Evolutionary conservation across 23 tunicate genomes (phyloP), one percentile per base, ranked within the genome.

Genomic region (Phallusia fumigata): DNA sequence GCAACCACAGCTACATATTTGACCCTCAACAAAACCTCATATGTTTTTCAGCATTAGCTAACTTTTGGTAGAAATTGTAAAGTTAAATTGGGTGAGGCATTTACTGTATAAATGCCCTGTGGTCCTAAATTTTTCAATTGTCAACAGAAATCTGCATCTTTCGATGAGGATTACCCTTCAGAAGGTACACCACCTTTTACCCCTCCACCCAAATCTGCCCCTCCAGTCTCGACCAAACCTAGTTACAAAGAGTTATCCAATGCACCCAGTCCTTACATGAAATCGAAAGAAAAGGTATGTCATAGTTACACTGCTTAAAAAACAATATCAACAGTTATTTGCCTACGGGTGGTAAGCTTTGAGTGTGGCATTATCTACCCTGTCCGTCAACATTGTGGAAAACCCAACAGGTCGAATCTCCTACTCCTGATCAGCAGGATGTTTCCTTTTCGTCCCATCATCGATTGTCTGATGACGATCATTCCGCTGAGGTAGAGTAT

Each of bases 201-300:
- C 77, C 83, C 72, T 19, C 36, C 83, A 24, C 73, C 83, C 2
- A 80, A 80, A 33, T 80, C 81, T 5, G 83, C 83, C 13, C 88
- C 88, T 22, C 88, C 88, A 65, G 88, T 78, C 18, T 31, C 88
- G 1, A 30, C 65, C 16, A 85, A 85, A 65, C 83, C 83, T 0
- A 31, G 32, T 15, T 79, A 79, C 78, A 65, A 65, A 65, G 52
- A 85, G 40, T 26, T 79, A 10, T 78, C 83, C 72, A 79, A 79
- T 36, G 52, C 73, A 51, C 83, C 83, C 8, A 58, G 69, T 16
- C 69, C 69, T 58, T 58, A 58, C 69, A 6, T 16, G 28, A 58
- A 58, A 21, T 58, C 69, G 3, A 58, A 24, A 1, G 3, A 22
- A 58, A 58, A 58, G 69, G 69, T 58, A 58, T 24, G 28, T 21